Conservation (phyloP, 2,113 vertebrate species). For the Megaptera novaeangliae region DNA sequence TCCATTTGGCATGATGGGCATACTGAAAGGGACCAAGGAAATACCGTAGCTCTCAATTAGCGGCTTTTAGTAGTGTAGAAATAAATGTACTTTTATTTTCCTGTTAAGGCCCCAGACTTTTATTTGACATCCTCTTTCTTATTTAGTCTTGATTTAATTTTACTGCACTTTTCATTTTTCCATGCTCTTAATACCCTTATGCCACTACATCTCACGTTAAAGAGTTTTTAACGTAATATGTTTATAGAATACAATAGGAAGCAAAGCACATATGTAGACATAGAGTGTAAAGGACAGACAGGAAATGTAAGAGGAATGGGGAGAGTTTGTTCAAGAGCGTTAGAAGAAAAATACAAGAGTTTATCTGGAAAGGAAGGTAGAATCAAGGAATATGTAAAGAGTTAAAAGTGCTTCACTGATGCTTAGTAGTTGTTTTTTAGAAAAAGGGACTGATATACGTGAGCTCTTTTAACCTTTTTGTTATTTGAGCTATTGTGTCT, state of each 20-base stretch:
- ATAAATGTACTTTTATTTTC: constrained; percentile 6
- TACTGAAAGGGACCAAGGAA: neutral
- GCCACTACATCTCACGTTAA: neutral
- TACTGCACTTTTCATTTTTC: neutral
- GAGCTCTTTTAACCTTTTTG: neutral
- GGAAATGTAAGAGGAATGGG: neutral
- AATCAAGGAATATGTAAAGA: neutral
- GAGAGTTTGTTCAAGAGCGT: neutral
- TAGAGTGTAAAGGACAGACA: neutral
- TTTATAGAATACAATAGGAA: neutral
- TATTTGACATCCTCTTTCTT: neutral
- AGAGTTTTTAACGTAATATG: neutral
- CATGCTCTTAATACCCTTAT: neutral
- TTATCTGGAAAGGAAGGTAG: neutral
- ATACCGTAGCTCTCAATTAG: neutral
- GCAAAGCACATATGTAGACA: neutral
- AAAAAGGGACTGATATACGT: neutral
- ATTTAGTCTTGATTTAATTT: neutral
- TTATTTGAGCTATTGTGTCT: constrained; percentile 12
- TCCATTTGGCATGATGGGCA: neutral
- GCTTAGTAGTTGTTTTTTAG: neutral
- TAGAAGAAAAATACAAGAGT: neutral
- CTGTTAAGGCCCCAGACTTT: neutral
- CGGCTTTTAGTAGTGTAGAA: neutral
- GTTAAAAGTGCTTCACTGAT: neutral